Evolutionary conservation across 30 jellyfish, hydroid and myxozoan genomes (phyloP).

Genomic region (Hydractinia echinata): DNA sequence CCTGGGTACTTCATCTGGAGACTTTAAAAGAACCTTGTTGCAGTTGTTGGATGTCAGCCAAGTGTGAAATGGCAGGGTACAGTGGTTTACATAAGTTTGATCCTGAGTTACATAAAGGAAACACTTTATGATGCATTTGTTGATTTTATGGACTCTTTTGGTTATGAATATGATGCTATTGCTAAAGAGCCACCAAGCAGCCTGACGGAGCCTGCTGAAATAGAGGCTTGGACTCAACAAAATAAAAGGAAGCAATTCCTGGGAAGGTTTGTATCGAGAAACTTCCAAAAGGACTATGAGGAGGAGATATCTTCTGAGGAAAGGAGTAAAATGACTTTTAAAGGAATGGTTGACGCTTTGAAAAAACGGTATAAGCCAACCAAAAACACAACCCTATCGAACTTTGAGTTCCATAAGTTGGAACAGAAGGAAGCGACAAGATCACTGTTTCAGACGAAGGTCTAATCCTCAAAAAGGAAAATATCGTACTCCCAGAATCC

Average conservation of each 20-base stretch:
- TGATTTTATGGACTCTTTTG: slow-evolving; percentile 18
- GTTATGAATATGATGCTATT: slow-evolving; percentile 42
- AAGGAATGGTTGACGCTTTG: no score
- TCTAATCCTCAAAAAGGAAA: slow-evolving; percentile 24
- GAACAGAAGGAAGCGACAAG: no score
- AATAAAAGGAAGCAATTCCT: slow-evolving; percentile 35
- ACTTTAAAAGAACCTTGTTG: background rate
- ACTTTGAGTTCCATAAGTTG: no score
- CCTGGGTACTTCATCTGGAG: slow-evolving; percentile 24
- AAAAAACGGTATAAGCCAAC: no score
- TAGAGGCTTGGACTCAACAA: slow-evolving; percentile 41
- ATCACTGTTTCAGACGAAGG: slow-evolving; percentile 46
- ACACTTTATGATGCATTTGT: slow-evolving; percentile 21
- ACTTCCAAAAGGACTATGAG: slow-evolving; percentile 44
- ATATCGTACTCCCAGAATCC: slow-evolving; percentile 36
- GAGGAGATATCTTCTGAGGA: slow-evolving; percentile 4
- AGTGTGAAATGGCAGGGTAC: background rate
- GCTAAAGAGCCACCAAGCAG: slow-evolving; percentile 48
- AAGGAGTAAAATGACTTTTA: no score
- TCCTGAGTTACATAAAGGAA: slow-evolving; percentile 10
- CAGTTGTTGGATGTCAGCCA: background rate
- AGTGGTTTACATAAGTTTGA: slow-evolving; percentile 1
- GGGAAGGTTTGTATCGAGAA: slow-evolving; percentile 33
- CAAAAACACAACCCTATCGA: no score
- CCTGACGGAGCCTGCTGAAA: background rate